Evolutionary conservation across 2,888 invertebrate genomes (phyloP).

Genomic region (Stenodera caucasica): DNA sequence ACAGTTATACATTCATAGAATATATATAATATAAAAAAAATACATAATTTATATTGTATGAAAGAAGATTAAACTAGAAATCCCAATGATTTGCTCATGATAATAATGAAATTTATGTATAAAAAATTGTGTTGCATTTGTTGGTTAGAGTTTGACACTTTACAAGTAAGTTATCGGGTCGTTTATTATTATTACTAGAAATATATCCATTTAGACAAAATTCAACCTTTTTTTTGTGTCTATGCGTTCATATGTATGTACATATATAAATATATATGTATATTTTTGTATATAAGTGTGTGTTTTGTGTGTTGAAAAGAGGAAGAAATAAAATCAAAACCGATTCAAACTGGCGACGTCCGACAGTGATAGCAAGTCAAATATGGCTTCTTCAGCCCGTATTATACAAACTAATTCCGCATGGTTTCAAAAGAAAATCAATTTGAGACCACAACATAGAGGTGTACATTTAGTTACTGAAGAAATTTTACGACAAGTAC

Average conservation of each 20-base stretch:
- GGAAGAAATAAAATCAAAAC: conserved; percentile 6
- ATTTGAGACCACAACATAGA: conserved; percentile 92
- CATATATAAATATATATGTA: conserved; percentile 33
- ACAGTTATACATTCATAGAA: neutral
- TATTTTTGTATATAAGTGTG: neutral
- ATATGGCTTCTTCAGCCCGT: conserved; percentile 83
- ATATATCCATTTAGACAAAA: neutral
- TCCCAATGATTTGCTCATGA: conserved; percentile 68
- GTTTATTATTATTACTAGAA: neutral
- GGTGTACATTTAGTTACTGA: conserved; percentile 97
- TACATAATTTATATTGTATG: neutral
- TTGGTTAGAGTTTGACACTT: conserved; percentile 37
- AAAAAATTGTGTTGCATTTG: conserved; percentile 51
- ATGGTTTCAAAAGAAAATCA: conserved; percentile 98
- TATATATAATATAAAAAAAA: neutral
- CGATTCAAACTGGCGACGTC: conserved; percentile 55
- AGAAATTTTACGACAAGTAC: conserved; percentile 92
- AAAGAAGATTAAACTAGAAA: conserved; percentile 21
- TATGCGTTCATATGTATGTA: neutral
- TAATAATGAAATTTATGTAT: conserved; percentile 67
- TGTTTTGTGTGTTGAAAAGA: conserved; percentile 9
- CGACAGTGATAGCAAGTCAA: conserved; percentile 58
- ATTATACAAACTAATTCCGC: conserved; percentile 95
- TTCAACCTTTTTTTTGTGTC: neutral
- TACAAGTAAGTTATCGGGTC: conserved; percentile 3